Percentiles rank a stretch among this genome's conserved stretches.
phyloP scores from a whole-genome alignment of 2,797 vertebrate genomes.

The Dendrocincla tyrannina region DNA sequence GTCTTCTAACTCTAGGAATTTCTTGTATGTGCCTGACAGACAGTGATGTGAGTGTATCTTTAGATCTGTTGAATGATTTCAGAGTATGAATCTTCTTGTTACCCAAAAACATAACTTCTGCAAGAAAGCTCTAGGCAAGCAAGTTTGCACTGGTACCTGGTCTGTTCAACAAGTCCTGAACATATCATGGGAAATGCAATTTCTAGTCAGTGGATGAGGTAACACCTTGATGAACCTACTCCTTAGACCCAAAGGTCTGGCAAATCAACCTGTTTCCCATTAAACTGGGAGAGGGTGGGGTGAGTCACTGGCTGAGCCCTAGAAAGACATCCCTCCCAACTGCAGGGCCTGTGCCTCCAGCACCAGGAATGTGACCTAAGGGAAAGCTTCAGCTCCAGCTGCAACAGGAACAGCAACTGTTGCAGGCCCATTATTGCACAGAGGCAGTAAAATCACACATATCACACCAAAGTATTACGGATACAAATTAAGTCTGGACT shows the following conservation, averaged over 20 bases:
- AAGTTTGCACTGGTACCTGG: not conserved
- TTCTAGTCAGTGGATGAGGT: not conserved
- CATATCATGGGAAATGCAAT: not conserved
- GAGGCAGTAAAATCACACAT: not conserved
- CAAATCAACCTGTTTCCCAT: not conserved
- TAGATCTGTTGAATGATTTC: not conserved
- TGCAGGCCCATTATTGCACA: not conserved
- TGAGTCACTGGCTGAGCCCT: not conserved
- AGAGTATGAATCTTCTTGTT: not conserved
- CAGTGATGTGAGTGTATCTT: not conserved
- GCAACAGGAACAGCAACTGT: not conserved
- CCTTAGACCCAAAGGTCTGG: not conserved
- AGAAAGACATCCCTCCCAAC: not conserved
- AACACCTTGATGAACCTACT: not conserved
- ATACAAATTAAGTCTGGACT: constrained; percentile 1
- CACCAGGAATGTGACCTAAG: not conserved
- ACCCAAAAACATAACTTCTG: not conserved
- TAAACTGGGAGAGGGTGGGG: not conserved
- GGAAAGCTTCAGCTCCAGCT: not conserved
- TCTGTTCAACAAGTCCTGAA: not conserved
- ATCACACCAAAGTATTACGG: not conserved
- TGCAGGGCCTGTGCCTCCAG: not conserved
- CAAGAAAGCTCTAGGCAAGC: not conserved
- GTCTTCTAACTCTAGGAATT: not conserved
- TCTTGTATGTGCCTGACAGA: not conserved